Percentiles rank a stretch among this genome's conserved stretches.
phyloP scores from a whole-genome alignment of 1,140 invertebrate species.

The Musca domestica region DNA sequence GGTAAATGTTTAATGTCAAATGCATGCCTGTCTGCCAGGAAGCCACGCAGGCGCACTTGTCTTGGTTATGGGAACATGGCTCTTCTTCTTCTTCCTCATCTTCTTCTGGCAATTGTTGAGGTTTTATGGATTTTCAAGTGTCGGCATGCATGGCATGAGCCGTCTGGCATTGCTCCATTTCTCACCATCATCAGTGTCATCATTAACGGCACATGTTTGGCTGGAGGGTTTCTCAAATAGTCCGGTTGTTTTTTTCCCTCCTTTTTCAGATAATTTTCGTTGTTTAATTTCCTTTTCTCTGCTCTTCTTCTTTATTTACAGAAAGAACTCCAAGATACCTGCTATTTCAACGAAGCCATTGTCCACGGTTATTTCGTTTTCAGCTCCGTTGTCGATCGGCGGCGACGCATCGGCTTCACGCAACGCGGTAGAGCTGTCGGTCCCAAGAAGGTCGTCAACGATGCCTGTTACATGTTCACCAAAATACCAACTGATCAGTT shows the following conservation, averaged over 20 bases:
- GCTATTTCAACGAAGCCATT: slow-evolving; percentile 53
- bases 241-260: too few species aligned
- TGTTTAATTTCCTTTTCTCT: background rate
- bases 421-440: slow-evolving; percentile 51
- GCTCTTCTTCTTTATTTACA: slow-evolving; percentile 31
- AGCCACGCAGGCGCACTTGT: slow-evolving; percentile 1
- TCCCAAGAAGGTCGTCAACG: slow-evolving; percentile 50
- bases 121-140: too few species aligned
- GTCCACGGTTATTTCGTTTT: slow-evolving; percentile 54
- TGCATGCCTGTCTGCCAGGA: background rate
- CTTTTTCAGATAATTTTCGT: background rate
- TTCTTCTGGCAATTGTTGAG: too few species aligned
- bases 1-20: slow-evolving; percentile 19
- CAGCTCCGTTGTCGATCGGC: slow-evolving; percentile 50
- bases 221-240: background rate
- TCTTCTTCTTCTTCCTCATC: too few species aligned
- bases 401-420: slow-evolving; percentile 52
- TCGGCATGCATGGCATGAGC: too few species aligned
- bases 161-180: too few species aligned
- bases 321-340: slow-evolving; percentile 52
- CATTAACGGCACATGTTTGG: too few species aligned
- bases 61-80: too few species aligned
- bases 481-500: slow-evolving; percentile 51
- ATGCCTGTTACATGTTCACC: slow-evolving; percentile 51
- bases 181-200: too few species aligned